phyloP scores from a whole-genome alignment of 2,888 invertebrate species.

The Galerucella nymphaeae region DNA sequence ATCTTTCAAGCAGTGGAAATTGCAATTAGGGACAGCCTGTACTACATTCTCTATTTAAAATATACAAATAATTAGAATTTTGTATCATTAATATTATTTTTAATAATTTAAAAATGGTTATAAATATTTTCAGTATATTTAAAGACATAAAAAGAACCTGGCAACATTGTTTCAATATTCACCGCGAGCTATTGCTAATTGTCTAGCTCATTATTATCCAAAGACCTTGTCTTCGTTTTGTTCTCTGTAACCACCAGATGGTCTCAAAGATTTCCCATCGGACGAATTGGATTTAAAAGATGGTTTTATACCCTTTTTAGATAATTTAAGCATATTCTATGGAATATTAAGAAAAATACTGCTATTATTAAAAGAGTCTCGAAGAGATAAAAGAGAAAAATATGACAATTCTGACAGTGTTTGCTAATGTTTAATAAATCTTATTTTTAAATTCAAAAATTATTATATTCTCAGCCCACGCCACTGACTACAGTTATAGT shows the following conservation, averaged over 20 bases:
- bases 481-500: too few relatives aligned
- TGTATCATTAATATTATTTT: too few relatives aligned
- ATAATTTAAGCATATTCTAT: neutral
- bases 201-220: slow-evolving; percentile 16
- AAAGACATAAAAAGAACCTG: neutral
- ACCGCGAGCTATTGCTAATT: slow-evolving; percentile 1
- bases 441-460: too few relatives aligned
- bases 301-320: slow-evolving; percentile 1
- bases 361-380: slow-evolving; percentile 4
- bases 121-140: slow-evolving; percentile 1
- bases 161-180: neutral
- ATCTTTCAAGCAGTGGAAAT: too few relatives aligned
- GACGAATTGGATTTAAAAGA: slow-evolving; percentile 24
- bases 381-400: neutral
- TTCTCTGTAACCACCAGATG: slow-evolving; percentile 20
- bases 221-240: slow-evolving; percentile 2
- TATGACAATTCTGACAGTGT: too few relatives aligned
- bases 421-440: too few relatives aligned
- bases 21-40: too few relatives aligned
- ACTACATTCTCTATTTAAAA: too few relatives aligned
- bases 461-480: too few relatives aligned
- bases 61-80: too few relatives aligned
- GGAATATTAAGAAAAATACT: neutral
- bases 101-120: neutral
- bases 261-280: slow-evolving; percentile 31